Conservation (phyloP, 2,113 vertebrate species). For the Phylloscopus trochiloides region DNA sequence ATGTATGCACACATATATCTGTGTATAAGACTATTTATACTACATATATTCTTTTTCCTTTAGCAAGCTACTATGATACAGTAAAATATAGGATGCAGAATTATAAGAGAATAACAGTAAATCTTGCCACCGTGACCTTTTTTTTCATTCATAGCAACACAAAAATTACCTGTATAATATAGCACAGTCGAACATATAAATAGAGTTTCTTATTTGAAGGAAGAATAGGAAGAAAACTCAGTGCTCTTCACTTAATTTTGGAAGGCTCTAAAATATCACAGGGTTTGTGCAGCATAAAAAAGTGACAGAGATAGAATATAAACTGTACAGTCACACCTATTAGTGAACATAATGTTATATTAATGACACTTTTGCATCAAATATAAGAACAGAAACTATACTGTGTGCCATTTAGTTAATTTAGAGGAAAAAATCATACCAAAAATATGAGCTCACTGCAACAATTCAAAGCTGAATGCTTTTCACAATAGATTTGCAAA, state of each 20-base stretch:
- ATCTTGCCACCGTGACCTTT: not conserved
- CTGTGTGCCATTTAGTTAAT: not conserved
- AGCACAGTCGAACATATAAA: not conserved
- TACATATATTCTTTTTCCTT: not conserved
- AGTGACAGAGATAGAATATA: not conserved
- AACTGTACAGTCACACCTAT: not conserved
- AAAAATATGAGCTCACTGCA: not conserved
- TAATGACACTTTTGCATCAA: not conserved
- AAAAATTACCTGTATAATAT: not conserved
- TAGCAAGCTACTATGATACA: slow-evolving; percentile 1
- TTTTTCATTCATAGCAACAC: not conserved
- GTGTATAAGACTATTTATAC: not conserved
- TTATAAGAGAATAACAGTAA: not conserved
- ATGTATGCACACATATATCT: not conserved
- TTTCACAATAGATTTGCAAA: slow-evolving; percentile 10
- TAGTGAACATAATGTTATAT: not conserved
- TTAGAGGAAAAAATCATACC: not conserved
- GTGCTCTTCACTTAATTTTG: not conserved
- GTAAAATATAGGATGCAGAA: not conserved
- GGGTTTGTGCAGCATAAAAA: not conserved
- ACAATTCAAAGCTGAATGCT: not conserved
- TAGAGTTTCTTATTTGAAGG: not conserved
- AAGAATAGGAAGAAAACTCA: not conserved
- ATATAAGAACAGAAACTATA: not conserved
- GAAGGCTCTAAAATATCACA: not conserved